A percentile compares a stretch with the other conserved stretches of the same genome.
phyloP scores from a whole-genome alignment of 2,113 vertebrate species.

The Hucho hucho region DNA sequence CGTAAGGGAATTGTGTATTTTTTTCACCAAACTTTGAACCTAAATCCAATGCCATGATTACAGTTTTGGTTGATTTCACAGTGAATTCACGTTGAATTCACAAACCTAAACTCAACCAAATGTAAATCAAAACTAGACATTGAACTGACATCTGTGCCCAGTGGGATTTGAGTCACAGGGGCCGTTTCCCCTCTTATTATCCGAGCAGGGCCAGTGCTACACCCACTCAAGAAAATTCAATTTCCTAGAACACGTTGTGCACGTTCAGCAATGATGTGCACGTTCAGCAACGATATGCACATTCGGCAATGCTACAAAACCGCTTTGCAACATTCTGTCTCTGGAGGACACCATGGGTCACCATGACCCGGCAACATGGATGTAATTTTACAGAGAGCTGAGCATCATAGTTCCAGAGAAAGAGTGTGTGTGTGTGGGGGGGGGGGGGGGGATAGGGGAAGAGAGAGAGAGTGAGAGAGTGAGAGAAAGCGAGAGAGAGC shows the following conservation, averaged over 20 bases:
- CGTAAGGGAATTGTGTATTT: no score
- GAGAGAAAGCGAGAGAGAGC: slow-evolving; percentile 19
- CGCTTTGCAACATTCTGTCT: slow-evolving; percentile 38
- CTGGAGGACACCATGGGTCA: slow-evolving; percentile 39
- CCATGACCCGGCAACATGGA: slow-evolving; percentile 54
- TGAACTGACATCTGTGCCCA: no score
- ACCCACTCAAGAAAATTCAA: slow-evolving; percentile 52
- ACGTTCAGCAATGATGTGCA: slow-evolving; percentile 40
- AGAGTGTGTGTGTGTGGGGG: slow-evolving; percentile 6
- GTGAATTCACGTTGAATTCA: no score
- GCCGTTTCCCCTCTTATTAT: slow-evolving; percentile 55
- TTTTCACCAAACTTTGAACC: no score
- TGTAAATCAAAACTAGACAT: no score
- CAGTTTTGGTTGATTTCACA: no score
- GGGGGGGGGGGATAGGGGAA: slow-evolving; percentile 69
- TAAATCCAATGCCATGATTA: no score
- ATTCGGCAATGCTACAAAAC: slow-evolving; percentile 5
- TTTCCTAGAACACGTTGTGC: slow-evolving; percentile 54
- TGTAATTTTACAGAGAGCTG: slow-evolving; percentile 12
- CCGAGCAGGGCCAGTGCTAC: slow-evolving; percentile 53
- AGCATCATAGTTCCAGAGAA: slow-evolving; percentile 13
- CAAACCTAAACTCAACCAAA: no score
- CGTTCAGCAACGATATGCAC: no score
- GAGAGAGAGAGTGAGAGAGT: slow-evolving; percentile 13
- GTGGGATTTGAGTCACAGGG: not conserved